phyloP scores from a whole-genome alignment of 2,888 invertebrate species.

The Osmoderma eremita region DNA sequence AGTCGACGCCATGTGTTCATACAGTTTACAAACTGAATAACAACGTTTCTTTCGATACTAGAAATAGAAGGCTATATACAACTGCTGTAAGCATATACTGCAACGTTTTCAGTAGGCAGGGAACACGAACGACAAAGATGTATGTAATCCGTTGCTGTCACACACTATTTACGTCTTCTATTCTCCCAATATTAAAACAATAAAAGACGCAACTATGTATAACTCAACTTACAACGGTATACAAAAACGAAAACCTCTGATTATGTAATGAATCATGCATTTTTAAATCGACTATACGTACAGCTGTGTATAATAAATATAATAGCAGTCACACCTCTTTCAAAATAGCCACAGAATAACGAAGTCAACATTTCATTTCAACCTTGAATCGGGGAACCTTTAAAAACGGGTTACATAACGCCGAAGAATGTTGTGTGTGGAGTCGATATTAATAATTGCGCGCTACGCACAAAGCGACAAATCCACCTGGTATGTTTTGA shows the following conservation, averaged over 20 bases:
- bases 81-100: too few relatives aligned
- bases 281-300: conserved; percentile 8
- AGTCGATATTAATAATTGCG: too few relatives aligned
- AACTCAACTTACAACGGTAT: neutral
- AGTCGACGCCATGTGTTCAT: conserved; percentile 37
- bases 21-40: conserved; percentile 37
- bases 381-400: conserved; percentile 34
- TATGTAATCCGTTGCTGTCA: too few relatives aligned
- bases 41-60: conserved; percentile 23
- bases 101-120: too few relatives aligned
- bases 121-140: too few relatives aligned
- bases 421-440: conserved; percentile 8
- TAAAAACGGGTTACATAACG: conserved; percentile 29
- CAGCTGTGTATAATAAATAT: conserved; percentile 5
- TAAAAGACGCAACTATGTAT: too few relatives aligned
- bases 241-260: neutral
- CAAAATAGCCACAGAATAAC: conserved; percentile 13
- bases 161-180: too few relatives aligned
- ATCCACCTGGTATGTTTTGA: too few relatives aligned
- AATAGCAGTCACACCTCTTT: conserved; percentile 26
- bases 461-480: too few relatives aligned
- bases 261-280: neutral
- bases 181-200: too few relatives aligned
- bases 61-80: conserved; percentile 17
- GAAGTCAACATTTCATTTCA: conserved; percentile 30